Conservation (phyloP, 2,888 invertebrate genomes). For the Mythimna impura region DNA sequence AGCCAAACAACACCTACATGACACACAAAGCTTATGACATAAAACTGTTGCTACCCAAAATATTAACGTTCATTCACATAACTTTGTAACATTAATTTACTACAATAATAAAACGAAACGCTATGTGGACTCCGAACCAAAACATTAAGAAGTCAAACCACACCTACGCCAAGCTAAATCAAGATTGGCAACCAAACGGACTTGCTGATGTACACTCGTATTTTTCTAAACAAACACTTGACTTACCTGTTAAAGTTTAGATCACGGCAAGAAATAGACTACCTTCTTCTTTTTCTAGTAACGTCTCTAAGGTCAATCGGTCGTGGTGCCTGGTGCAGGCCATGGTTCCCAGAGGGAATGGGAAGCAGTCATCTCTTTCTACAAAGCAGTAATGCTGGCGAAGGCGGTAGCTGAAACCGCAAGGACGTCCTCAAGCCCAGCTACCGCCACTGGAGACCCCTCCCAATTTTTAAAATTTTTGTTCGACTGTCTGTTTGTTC, state of each 20-base stretch:
- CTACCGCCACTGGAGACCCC: too few relatives aligned
- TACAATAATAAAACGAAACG: constrained; percentile 1
- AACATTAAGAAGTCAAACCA: constrained; percentile 44
- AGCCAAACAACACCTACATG: too few relatives aligned
- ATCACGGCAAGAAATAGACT: constrained; percentile 29
- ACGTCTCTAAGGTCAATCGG: not conserved
- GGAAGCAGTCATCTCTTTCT: too few relatives aligned
- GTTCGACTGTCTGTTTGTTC: too few relatives aligned
- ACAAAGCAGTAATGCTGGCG: too few relatives aligned
- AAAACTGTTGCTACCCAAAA: not conserved
- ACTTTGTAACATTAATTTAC: not conserved
- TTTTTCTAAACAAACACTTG: constrained; percentile 35
- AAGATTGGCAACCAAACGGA: constrained; percentile 58
- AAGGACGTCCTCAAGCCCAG: too few relatives aligned
- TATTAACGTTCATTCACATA: constrained; percentile 1
- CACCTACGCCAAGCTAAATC: constrained; percentile 55
- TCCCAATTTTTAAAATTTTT: too few relatives aligned
- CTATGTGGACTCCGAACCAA: constrained; percentile 24
- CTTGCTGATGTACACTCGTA: constrained; percentile 19
- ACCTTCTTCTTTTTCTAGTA: not conserved
- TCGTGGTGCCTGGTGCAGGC: not conserved
- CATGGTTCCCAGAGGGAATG: too few relatives aligned
- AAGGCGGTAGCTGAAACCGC: too few relatives aligned
- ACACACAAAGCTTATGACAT: too few relatives aligned
- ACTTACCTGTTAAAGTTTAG: not conserved